Evolutionary conservation across 2,888 invertebrate genomes (phyloP).

Genomic region (Clepsis dumicolana): DNA sequence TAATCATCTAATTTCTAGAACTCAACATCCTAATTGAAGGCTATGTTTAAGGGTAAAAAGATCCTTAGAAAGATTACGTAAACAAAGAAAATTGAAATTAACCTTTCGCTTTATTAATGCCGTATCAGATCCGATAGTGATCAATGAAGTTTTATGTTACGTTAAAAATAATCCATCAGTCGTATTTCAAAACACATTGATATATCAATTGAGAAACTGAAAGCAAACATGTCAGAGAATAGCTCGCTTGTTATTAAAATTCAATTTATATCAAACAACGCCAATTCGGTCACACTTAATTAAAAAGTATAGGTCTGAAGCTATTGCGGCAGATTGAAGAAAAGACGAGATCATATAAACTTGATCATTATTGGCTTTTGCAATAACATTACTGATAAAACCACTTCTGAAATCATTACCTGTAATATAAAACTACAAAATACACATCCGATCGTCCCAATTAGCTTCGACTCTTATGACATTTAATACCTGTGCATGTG

Average conservation of each 20-base stretch:
- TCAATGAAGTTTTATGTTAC: slow-evolving; percentile 22
- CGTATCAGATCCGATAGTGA: slow-evolving; percentile 14
- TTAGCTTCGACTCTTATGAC: background rate
- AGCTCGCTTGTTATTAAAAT: slow-evolving; percentile 29
- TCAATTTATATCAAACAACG: slow-evolving; percentile 50
- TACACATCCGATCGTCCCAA: slow-evolving; percentile 17
- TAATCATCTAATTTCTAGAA: too few relatives aligned
- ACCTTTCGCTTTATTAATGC: background rate
- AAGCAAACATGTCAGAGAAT: slow-evolving; percentile 56
- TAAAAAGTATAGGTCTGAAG: slow-evolving; percentile 8
- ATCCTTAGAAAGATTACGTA: too few relatives aligned
- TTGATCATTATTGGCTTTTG: background rate
- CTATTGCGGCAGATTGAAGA: background rate
- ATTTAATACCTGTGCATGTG: background rate
- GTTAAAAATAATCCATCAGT: slow-evolving; percentile 43
- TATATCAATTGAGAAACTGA: slow-evolving; percentile 51
- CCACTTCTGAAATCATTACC: slow-evolving; percentile 8
- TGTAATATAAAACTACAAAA: slow-evolving; percentile 4
- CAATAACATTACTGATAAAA: background rate
- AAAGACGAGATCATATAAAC: background rate
- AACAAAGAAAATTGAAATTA: background rate
- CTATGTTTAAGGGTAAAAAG: too few relatives aligned
- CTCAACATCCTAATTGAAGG: too few relatives aligned
- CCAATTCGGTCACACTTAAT: slow-evolving; percentile 29
- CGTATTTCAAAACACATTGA: slow-evolving; percentile 49